Percentiles rank a stretch among this genome's conserved stretches.
These are phyloP conservation scores for Origma solitaria DNA, from an alignment of 2,113 vertebrate species.

Conservation along the genomic window DNA sequence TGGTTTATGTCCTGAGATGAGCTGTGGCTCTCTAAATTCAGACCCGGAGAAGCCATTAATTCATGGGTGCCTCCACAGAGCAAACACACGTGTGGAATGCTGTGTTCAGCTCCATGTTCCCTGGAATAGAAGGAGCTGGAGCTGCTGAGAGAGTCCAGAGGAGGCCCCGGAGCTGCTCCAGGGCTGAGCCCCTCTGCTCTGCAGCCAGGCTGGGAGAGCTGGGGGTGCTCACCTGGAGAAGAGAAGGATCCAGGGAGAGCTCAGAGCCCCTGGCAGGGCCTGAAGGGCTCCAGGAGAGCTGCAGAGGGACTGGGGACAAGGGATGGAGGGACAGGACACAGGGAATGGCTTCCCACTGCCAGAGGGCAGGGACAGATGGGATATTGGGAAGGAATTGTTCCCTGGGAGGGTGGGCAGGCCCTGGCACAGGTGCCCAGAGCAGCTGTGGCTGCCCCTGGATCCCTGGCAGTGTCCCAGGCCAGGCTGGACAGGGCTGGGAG, in stretches of 20 bases:
- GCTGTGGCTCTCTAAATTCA: neutral
- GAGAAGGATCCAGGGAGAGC: neutral
- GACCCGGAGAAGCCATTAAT: neutral
- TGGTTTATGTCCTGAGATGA: neutral
- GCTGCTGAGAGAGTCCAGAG: neutral
- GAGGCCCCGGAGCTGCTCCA: neutral
- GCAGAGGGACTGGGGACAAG: neutral
- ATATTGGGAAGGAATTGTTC: neutral
- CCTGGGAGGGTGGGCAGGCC: fast-evolving
- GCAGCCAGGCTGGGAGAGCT: neutral
- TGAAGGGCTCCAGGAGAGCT: neutral
- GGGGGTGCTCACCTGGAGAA: neutral
- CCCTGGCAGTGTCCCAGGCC: neutral
- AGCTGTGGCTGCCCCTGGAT: neutral
- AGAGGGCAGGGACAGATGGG: fast-evolving
- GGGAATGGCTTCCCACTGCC: neutral
- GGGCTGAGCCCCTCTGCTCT: neutral
- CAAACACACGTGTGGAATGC: neutral
- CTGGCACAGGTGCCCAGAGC: neutral
- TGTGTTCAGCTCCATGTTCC: neutral
- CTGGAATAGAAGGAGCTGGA: fast-evolving
- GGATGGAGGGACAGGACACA: neutral
- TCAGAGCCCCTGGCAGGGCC: neutral
- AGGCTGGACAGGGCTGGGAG: fast-evolving
- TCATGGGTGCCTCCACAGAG: neutral